Percentiles rank a stretch among this genome's conserved stretches.
These are phyloP conservation scores for Heliconius hortense DNA, from an alignment of 2,888 invertebrate genomes.

Conservation along the genomic window DNA sequence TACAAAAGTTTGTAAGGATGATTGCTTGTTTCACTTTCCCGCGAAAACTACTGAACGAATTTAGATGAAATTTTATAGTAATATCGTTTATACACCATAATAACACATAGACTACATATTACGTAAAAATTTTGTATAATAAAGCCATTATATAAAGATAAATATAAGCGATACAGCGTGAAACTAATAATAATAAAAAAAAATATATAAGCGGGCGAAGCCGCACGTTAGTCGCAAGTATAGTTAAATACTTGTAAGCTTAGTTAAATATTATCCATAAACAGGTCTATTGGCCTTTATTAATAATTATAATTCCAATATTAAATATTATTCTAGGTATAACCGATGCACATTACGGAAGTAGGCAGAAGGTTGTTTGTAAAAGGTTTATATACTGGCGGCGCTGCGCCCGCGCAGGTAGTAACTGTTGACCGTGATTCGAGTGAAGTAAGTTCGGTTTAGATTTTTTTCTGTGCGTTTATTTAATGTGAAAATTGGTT, in stretches of 20 bases:
- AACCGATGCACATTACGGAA: constrained; percentile 60
- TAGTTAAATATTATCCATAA: constrained; percentile 8
- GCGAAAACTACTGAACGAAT: too few relatives aligned
- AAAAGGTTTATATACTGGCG: constrained; percentile 65
- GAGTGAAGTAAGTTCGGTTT: constrained; percentile 41
- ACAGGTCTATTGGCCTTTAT: constrained; percentile 19
- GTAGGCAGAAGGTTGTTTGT: constrained; percentile 66
- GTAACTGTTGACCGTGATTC: constrained; percentile 49
- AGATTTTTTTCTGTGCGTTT: constrained; percentile 16
- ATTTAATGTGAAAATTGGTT: not conserved
- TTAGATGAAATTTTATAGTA: too few relatives aligned
- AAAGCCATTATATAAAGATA: too few relatives aligned
- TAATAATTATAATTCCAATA: constrained; percentile 8
- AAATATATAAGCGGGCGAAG: too few relatives aligned
- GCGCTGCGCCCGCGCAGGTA: constrained; percentile 65
- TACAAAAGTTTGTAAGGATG: not conserved
- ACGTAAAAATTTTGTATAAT: too few relatives aligned
- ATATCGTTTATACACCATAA: too few relatives aligned
- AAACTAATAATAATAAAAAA: too few relatives aligned
- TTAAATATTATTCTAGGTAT: constrained; percentile 4
- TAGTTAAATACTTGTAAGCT: not conserved
- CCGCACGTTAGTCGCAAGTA: not conserved
- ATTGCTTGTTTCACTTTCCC: too few relatives aligned
- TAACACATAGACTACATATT: too few relatives aligned
- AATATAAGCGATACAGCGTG: too few relatives aligned